A percentile compares a stretch with the other conserved stretches of the same genome.
These are phyloP conservation scores for Pelosia muscerda DNA, from an alignment of 2,888 invertebrate genomes.

Conservation along the genomic window DNA sequence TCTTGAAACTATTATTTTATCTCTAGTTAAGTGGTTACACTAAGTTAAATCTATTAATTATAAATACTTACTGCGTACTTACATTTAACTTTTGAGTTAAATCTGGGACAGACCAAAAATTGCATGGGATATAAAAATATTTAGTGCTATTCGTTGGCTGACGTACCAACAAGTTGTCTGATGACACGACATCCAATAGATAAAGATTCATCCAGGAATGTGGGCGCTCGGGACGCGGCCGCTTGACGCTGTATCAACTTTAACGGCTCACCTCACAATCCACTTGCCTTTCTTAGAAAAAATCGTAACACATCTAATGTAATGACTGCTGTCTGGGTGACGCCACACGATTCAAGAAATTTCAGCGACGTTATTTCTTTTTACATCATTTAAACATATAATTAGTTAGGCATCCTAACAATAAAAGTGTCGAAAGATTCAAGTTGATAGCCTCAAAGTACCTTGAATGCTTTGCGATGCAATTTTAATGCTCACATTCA, in stretches of 20 bases:
- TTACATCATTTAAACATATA: constrained; percentile 30
- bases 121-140: constrained; percentile 36
- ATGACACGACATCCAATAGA: constrained; percentile 50
- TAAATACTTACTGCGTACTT: background rate
- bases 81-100: background rate
- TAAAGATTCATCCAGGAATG: constrained; percentile 68
- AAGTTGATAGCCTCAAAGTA: constrained; percentile 27
- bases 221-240: constrained; percentile 54
- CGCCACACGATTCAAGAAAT: constrained; percentile 43
- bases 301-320: constrained; percentile 46
- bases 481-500: constrained; percentile 36
- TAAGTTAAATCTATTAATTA: background rate
- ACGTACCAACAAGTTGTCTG: constrained; percentile 28
- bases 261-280: constrained; percentile 61
- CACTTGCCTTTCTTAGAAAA: constrained; percentile 57
- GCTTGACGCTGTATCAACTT: constrained; percentile 60
- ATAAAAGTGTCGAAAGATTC: constrained; percentile 27
- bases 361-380: constrained; percentile 18
- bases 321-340: constrained; percentile 36
- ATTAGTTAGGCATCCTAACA: constrained; percentile 37
- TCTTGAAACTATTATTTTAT: background rate
- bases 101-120: constrained; percentile 15
- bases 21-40: background rate
- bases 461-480: constrained; percentile 38
- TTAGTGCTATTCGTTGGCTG: constrained; percentile 27